Conservation (phyloP, 2,888 invertebrate genomes). For the Stenoptilia bipunctidactyla region DNA sequence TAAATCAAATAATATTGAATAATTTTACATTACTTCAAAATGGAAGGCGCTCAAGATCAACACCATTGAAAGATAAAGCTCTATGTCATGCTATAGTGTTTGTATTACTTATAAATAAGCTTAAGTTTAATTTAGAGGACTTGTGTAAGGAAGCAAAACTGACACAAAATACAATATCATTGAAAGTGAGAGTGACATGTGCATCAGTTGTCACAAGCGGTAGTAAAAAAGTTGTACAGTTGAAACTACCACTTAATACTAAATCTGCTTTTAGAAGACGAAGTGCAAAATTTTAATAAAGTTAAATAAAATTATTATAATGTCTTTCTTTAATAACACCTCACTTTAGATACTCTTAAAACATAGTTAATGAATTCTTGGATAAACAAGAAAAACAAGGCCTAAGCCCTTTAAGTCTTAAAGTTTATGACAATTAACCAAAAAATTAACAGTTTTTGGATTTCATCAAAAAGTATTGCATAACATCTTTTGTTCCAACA, state of each 20-base stretch:
- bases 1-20: slow-evolving; percentile 36
- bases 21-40: slow-evolving; percentile 31
- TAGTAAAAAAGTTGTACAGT: slow-evolving; percentile 32
- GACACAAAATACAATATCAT: slow-evolving; percentile 25
- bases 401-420: no score
- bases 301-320: slow-evolving; percentile 5
- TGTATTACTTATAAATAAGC: slow-evolving; percentile 40
- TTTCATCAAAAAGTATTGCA: no score
- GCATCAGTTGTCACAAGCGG: slow-evolving; percentile 28
- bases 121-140: slow-evolving; percentile 35
- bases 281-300: slow-evolving; percentile 35
- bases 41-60: slow-evolving; percentile 30
- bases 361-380: no score
- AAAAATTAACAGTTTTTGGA: no score
- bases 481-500: no score
- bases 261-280: slow-evolving; percentile 28
- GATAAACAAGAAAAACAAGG: no score
- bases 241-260: slow-evolving; percentile 37
- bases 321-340: no score
- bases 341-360: no score
- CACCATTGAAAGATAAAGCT: slow-evolving; percentile 42
- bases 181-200: slow-evolving; percentile 39
- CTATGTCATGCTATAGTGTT: slow-evolving; percentile 48
- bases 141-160: slow-evolving; percentile 35
- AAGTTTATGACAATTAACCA: no score